These are phyloP conservation scores for Bemisia tabaci DNA, from an alignment of 1,140 invertebrate genomes.

Conservation along the genomic window DNA sequence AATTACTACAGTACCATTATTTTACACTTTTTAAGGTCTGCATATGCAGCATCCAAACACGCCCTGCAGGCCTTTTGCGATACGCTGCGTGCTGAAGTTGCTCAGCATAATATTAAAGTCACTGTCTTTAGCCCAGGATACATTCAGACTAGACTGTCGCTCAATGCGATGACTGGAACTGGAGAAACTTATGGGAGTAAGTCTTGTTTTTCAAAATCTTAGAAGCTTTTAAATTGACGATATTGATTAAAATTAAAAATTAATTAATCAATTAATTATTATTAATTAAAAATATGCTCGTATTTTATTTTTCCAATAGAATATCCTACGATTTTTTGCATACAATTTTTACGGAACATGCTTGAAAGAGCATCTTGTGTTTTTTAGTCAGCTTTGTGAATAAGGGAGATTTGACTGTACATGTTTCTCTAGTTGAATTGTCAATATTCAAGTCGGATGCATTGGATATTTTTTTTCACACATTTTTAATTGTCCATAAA, in stretches of 20 bases:
- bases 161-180: conserved; percentile 70
- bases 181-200: conserved; percentile 66
- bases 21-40: conserved; percentile 54
- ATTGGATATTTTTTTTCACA: too few species aligned
- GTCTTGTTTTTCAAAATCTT: conserved; percentile 17
- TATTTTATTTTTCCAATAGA: too few species aligned
- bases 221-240: neutral
- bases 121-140: conserved; percentile 78
- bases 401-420: too few species aligned
- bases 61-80: conserved; percentile 82
- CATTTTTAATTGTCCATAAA: too few species aligned
- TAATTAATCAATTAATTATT: neutral
- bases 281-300: neutral
- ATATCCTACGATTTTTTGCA: neutral
- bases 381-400: too few species aligned
- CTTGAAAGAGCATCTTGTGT: neutral
- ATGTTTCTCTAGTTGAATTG: neutral
- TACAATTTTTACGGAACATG: neutral
- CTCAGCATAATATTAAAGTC: conserved; percentile 57
- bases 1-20: too few species aligned
- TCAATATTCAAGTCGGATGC: too few species aligned
- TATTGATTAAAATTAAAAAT: conserved; percentile 7
- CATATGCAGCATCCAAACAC: conserved; percentile 90
- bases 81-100: conserved; percentile 64
- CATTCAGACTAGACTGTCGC: conserved; percentile 71